Evolutionary conservation across 37 sponge, comb jelly and placozoan genomes (phyloP).

Genomic region (Lycopodina hypogea): DNA sequence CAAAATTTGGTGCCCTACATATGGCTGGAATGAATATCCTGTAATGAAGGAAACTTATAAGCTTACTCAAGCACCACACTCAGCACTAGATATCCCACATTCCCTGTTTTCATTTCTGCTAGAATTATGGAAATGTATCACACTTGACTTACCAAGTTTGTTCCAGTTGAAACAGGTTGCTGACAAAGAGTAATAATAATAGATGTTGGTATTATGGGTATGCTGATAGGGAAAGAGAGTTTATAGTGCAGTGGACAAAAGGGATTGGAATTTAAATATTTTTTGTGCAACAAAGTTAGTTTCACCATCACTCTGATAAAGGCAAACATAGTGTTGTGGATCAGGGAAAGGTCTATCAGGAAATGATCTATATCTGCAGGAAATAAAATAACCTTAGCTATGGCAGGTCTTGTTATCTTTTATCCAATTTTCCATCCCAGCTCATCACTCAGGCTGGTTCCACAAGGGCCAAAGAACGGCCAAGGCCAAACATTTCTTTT

Average conservation of each 20-base stretch:
- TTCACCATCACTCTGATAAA: slow-evolving; percentile 81
- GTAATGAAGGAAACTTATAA: slow-evolving; percentile 21
- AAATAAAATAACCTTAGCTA: too few relatives aligned
- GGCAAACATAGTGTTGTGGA: too few relatives aligned
- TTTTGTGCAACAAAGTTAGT: slow-evolving; percentile 83
- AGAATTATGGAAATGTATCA: not conserved
- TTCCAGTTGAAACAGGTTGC: not conserved
- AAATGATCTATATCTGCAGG: too few relatives aligned
- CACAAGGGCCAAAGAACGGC: too few relatives aligned
- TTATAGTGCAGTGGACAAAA: slow-evolving; percentile 20
- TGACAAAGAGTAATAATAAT: not conserved
- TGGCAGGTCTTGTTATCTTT: too few relatives aligned
- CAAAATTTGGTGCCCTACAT: slow-evolving; percentile 33
- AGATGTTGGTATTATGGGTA: not conserved
- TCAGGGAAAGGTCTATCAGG: too few relatives aligned
- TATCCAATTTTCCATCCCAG: too few relatives aligned
- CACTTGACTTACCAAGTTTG: not conserved
- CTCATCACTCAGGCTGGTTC: too few relatives aligned
- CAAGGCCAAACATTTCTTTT: too few relatives aligned
- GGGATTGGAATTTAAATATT: slow-evolving; percentile 54
- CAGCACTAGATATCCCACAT: slow-evolving; percentile 52
- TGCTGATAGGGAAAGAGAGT: not conserved
- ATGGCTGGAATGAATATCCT: slow-evolving; percentile 32
- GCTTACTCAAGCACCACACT: slow-evolving; percentile 51
- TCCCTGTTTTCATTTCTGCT: slow-evolving; percentile 29